Evolutionary conservation across 2,888 invertebrate genomes (phyloP).

Genomic region (Germaria angustata): DNA sequence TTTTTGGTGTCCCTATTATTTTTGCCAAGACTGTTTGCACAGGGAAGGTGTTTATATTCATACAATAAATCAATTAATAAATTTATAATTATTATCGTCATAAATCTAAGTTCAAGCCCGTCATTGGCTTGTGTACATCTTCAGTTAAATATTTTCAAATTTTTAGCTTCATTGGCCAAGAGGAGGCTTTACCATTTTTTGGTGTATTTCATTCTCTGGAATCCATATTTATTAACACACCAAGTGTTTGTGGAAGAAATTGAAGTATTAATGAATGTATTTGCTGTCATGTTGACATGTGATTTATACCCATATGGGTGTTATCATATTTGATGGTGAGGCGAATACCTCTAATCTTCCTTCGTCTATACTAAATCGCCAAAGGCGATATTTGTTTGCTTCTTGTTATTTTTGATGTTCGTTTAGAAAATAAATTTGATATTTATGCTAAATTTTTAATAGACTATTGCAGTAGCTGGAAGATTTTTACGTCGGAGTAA

Average conservation of each 20-base stretch:
- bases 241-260: slow-evolving; percentile 2
- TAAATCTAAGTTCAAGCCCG: slow-evolving; percentile 73
- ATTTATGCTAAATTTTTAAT: slow-evolving; percentile 54
- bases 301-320: slow-evolving; percentile 65
- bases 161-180: slow-evolving; percentile 47
- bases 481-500: background rate
- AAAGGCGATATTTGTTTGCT: slow-evolving; percentile 38
- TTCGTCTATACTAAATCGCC: slow-evolving; percentile 24
- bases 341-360: slow-evolving; percentile 51
- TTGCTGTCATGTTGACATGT: slow-evolving; percentile 62
- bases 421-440: slow-evolving; percentile 48
- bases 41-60: slow-evolving; percentile 55
- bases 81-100: slow-evolving; percentile 78
- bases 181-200: slow-evolving; percentile 53
- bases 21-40: too few relatives aligned
- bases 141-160: slow-evolving; percentile 11
- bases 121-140: slow-evolving; percentile 48
- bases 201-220: background rate
- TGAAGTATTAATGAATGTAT: slow-evolving; percentile 59
- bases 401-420: slow-evolving; percentile 6
- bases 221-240: slow-evolving; percentile 17
- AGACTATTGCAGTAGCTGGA: slow-evolving; percentile 44
- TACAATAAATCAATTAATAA: slow-evolving; percentile 77
- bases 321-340: slow-evolving; percentile 56
- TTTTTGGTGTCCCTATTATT: too few relatives aligned